phyloP scores from a whole-genome alignment of 2,797 vertebrate genomes.

The Oophaga sylvatica region DNA sequence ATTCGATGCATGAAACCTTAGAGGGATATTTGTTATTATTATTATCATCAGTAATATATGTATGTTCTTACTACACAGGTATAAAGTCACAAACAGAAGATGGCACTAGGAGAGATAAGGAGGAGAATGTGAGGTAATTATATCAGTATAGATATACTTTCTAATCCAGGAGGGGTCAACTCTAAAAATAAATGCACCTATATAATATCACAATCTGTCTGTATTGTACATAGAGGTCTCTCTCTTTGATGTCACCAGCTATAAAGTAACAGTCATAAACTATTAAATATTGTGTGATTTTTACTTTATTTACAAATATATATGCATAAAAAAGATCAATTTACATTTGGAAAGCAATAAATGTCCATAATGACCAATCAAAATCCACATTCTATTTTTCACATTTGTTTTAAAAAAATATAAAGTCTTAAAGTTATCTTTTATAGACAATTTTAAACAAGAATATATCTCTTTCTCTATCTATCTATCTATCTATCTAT shows the following conservation, averaged over 20 bases:
- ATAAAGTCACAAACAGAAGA: neutral
- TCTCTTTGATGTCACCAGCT: neutral
- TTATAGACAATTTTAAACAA: no score
- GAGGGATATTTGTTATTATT: neutral
- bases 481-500: neutral
- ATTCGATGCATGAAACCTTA: no score
- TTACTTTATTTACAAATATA: neutral
- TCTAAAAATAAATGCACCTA: neutral
- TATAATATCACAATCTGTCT: neutral
- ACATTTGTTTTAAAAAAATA: no score
- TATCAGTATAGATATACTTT: neutral
- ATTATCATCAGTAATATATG: slow-evolving; percentile 21
- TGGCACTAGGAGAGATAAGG: neutral
- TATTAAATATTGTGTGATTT: neutral
- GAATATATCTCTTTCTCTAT: neutral
- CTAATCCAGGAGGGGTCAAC: neutral
- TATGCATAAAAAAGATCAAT: neutral
- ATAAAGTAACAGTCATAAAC: neutral
- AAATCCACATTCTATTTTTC: no score
- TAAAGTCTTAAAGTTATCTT: no score
- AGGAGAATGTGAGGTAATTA: neutral
- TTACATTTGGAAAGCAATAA: neutral
- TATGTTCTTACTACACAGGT: slow-evolving; percentile 30
- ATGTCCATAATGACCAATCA: neutral
- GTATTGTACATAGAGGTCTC: neutral